phyloP scores from a whole-genome alignment of 2,113 vertebrate genomes.

The Gnathonemus longibarbis region DNA sequence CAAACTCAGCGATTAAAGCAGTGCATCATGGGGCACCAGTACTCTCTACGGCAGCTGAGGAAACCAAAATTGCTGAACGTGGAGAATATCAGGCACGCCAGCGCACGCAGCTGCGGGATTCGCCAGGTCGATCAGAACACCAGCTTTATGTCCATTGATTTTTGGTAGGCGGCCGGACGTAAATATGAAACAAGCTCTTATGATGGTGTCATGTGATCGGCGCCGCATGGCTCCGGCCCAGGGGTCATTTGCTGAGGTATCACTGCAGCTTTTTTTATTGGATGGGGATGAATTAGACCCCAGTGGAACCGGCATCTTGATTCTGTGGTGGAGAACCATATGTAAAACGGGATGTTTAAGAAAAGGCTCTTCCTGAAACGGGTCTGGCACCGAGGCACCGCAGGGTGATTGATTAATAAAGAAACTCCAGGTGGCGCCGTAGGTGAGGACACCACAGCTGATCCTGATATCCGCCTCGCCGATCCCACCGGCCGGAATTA shows the following conservation, averaged over 20 bases:
- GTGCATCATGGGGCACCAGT: background rate
- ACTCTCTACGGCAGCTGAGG: background rate
- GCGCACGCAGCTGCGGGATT: too few species aligned
- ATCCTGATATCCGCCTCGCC: background rate
- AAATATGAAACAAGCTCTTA: background rate
- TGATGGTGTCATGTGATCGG: background rate
- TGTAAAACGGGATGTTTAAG: conserved; percentile 52
- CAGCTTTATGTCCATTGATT: background rate
- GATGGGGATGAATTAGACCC: conserved; percentile 31
- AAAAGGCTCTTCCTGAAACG: background rate
- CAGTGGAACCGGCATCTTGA: conserved; percentile 42
- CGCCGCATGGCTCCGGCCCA: background rate
- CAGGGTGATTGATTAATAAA: background rate
- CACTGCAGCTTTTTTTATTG: conserved; percentile 28
- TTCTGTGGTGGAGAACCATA: conserved; percentile 38
- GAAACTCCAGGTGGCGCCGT: background rate
- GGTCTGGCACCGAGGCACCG: background rate
- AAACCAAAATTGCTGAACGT: background rate
- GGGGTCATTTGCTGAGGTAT: conserved; percentile 37
- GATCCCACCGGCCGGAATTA: background rate
- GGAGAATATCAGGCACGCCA: background rate
- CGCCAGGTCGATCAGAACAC: background rate
- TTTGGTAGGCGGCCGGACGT: background rate
- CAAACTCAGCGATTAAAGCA: background rate
- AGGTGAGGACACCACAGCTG: background rate